Conservation (phyloP, 2,113 vertebrate genomes). For the Peromyscus leucopus region DNA sequence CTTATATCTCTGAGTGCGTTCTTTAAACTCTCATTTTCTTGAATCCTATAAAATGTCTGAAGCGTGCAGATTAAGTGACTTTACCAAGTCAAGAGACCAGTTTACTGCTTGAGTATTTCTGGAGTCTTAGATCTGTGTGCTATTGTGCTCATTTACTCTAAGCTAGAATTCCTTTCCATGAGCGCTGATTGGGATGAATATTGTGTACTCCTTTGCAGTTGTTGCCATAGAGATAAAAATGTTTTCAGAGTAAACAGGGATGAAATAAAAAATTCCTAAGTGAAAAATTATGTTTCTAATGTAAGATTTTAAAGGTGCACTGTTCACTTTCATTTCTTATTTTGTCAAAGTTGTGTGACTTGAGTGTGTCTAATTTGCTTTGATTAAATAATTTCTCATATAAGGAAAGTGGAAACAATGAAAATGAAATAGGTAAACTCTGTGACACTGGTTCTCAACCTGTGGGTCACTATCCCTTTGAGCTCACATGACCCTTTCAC, state of each 20-base stretch:
- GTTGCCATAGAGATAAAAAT: conserved; percentile 78
- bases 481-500: neutral
- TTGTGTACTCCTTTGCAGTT: conserved; percentile 51
- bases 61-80: conserved; percentile 64
- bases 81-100: neutral
- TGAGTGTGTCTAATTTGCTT: conserved; percentile 60
- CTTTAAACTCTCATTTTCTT: conserved; percentile 55
- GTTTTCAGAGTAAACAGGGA: conserved; percentile 65
- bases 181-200: conserved; percentile 57
- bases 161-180: conserved; percentile 57
- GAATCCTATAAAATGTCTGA: conserved; percentile 62
- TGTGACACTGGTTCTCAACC: neutral
- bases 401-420: conserved; percentile 51
- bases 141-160: conserved; percentile 14
- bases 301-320: conserved; percentile 49
- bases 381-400: conserved; percentile 57
- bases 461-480: neutral
- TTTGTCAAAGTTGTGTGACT: conserved; percentile 61
- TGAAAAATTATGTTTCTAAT: conserved; percentile 67
- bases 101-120: neutral
- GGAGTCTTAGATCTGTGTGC: conserved; percentile 15
- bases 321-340: conserved; percentile 54
- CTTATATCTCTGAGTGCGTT: conserved; percentile 35
- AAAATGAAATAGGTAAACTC: conserved; percentile 48
- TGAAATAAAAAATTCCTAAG: conserved; percentile 71